These are phyloP conservation scores for Sebastes umbrosus DNA, from an alignment of 2,797 vertebrate genomes.

Conservation along the genomic window DNA sequence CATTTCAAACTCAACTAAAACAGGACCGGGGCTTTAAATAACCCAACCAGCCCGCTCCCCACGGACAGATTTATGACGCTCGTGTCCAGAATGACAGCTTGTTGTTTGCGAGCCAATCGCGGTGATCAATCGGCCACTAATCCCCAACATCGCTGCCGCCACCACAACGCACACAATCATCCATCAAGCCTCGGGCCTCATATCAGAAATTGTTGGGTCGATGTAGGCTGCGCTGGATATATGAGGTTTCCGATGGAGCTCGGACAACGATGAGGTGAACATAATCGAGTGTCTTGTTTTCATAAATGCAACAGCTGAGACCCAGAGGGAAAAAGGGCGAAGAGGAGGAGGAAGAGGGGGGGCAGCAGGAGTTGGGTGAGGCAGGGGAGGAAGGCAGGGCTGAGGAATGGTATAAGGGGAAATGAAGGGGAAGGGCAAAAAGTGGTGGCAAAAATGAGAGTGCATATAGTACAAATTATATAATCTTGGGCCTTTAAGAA, in stretches of 20 bases:
- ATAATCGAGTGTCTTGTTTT: slow-evolving; percentile 78
- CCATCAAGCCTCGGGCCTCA: slow-evolving; percentile 49
- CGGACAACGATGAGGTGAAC: slow-evolving; percentile 49
- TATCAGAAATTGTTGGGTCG: slow-evolving; percentile 69
- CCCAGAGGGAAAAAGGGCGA: slow-evolving; percentile 19
- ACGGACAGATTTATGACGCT: slow-evolving; percentile 62
- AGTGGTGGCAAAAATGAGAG: neutral
- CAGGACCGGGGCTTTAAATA: slow-evolving; percentile 61
- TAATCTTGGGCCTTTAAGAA: neutral
- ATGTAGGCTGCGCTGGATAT: slow-evolving; percentile 53
- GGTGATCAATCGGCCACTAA: slow-evolving; percentile 70
- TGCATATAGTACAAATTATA: neutral
- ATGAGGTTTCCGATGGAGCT: slow-evolving; percentile 60
- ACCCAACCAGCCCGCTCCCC: slow-evolving; percentile 67
- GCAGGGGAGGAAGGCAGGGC: neutral
- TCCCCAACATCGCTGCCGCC: slow-evolving; percentile 9
- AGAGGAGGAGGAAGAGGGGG: neutral
- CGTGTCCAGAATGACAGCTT: slow-evolving; percentile 38
- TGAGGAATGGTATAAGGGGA: neutral
- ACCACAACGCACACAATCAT: slow-evolving; percentile 38
- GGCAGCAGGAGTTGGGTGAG: neutral
- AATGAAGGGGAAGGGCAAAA: neutral
- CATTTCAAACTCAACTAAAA: slow-evolving; percentile 57
- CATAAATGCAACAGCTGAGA: slow-evolving; percentile 78
- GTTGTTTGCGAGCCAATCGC: slow-evolving; percentile 61